These are phyloP conservation scores for Melanotaenia parkinsoni DNA, from an alignment of 2,797 vertebrate genomes.

Conservation along the genomic window DNA sequence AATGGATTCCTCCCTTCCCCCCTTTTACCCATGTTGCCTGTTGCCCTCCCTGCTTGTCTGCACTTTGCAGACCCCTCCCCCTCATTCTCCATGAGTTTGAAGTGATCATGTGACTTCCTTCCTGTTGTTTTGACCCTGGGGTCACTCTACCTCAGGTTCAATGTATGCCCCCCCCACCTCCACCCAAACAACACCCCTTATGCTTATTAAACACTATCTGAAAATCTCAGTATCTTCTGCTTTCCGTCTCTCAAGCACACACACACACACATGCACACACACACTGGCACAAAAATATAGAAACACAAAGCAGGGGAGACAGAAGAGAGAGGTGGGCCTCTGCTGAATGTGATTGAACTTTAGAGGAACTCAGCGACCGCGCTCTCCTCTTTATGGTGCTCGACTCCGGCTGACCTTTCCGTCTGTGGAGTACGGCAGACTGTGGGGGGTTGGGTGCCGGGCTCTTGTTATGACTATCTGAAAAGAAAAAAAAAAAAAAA, in stretches of 20 bases:
- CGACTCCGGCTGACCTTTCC: slow-evolving; percentile 67
- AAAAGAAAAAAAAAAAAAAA: slow-evolving; percentile 9
- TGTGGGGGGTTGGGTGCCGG: slow-evolving; percentile 32
- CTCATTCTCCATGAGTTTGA: slow-evolving; percentile 30
- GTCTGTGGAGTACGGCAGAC: slow-evolving; percentile 58
- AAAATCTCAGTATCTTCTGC: slow-evolving; percentile 45
- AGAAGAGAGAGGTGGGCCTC: slow-evolving; percentile 49
- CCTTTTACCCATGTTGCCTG: slow-evolving; percentile 12
- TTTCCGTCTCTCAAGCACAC: not conserved
- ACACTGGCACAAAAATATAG: slow-evolving; percentile 11
- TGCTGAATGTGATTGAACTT: slow-evolving; percentile 75
- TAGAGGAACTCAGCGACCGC: slow-evolving; percentile 70
- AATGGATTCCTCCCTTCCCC: slow-evolving; percentile 49
- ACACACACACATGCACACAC: not conserved
- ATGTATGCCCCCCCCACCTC: not conserved
- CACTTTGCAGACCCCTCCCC: slow-evolving; percentile 15
- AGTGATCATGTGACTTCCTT: slow-evolving; percentile 75
- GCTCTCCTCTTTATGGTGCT: slow-evolving; percentile 62
- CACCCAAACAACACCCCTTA: slow-evolving; percentile 6
- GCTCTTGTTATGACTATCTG: slow-evolving; percentile 68
- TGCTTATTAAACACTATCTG: slow-evolving; percentile 65
- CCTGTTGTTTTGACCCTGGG: slow-evolving; percentile 75
- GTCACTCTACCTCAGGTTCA: slow-evolving; percentile 65
- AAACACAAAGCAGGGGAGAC: slow-evolving; percentile 8
- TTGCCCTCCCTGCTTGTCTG: slow-evolving; percentile 34